These are phyloP conservation scores for Scaptomyza pallida DNA, from an alignment of 1,140 invertebrate species.

Conservation along the genomic window DNA sequence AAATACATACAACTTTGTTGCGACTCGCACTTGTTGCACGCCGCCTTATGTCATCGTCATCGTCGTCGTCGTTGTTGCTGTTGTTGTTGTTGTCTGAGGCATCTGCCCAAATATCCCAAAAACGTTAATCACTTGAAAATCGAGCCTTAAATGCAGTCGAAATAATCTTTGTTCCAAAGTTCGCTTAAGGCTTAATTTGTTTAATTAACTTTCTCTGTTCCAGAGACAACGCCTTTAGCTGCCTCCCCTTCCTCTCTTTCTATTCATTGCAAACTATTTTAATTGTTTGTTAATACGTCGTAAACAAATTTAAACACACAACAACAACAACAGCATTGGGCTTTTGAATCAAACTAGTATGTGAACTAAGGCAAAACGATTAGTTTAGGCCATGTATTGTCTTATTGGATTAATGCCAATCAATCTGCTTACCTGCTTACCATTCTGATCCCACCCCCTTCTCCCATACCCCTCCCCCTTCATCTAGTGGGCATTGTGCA, in stretches of 20 bases:
- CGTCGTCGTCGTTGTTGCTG: too few relatives aligned
- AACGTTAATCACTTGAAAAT: too few relatives aligned
- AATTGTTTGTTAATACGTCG: background rate
- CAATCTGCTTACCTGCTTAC: background rate
- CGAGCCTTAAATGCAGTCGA: too few relatives aligned
- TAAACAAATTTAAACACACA: too few relatives aligned
- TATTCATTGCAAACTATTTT: background rate
- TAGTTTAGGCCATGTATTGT: background rate
- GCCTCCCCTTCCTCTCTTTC: background rate
- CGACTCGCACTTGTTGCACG: background rate
- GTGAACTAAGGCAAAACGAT: background rate
- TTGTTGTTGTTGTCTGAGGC: too few relatives aligned
- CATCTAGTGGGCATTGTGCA: background rate
- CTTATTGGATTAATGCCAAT: background rate
- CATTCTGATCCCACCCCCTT: too few relatives aligned
- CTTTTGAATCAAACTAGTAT: background rate
- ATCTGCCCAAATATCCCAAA: too few relatives aligned
- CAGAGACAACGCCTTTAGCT: background rate
- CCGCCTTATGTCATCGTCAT: background rate
- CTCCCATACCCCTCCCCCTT: too few relatives aligned
- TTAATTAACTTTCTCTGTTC: background rate
- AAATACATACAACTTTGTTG: background rate
- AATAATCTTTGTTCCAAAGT: too few relatives aligned
- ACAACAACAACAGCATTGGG: too few relatives aligned
- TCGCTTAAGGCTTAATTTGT: too few relatives aligned